Base-by-base conservation (phyloP, 2,797 vertebrate species). In the Peromyscus nudipes region DNA sequence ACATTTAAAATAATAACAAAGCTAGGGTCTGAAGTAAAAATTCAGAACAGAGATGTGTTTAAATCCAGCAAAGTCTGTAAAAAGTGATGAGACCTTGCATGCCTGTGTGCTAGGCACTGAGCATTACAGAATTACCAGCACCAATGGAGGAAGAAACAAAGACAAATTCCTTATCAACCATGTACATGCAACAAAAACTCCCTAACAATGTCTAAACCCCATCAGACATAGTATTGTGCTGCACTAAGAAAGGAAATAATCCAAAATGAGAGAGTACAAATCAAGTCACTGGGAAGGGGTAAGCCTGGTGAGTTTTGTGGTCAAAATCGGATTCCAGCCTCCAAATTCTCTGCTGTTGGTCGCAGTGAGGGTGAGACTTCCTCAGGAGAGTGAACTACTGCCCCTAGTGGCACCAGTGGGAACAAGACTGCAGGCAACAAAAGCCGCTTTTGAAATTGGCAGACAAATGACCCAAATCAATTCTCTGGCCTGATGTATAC, bases 361-460 rank as follows among this genome's bases (percentile, higher is more conserved):
- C 4, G 23, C 37, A 27, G 13, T 2, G 3, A 6, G 10, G 21
- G 4, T 0, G 67, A 13, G 0, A 10, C 43, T 97, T 94, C 83
- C 31, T 80, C 77, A 86, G 0, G 7, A 69, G 97, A 96, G 98
- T 60, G 55, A 97, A 85, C 40, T 67, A 96, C 96, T 98, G 94
- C 98, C 98, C 98, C 98, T 98, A 98, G 98, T 96, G 98, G 98
- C 46, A 92, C 62, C 89, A 17, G 12, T 1, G 65, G 29, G 90
- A 97, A 98, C 17, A 97, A 93, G 96, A 97, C 77, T 10, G 23
- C 25, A 65, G 21, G 49, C 4, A 16, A 79, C 67, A 83, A 57
- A 84, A 95, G 27, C 0, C 49, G 23, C 62, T 21, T 29, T 29
- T 1, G 12, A 93, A 62, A 90, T 0, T 40, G 57, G 12, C 91